Evolutionary conservation across 1,140 invertebrate genomes (phyloP), one percentile per base, ranked within the genome.

Genomic region (Onthophagus taurus): DNA sequence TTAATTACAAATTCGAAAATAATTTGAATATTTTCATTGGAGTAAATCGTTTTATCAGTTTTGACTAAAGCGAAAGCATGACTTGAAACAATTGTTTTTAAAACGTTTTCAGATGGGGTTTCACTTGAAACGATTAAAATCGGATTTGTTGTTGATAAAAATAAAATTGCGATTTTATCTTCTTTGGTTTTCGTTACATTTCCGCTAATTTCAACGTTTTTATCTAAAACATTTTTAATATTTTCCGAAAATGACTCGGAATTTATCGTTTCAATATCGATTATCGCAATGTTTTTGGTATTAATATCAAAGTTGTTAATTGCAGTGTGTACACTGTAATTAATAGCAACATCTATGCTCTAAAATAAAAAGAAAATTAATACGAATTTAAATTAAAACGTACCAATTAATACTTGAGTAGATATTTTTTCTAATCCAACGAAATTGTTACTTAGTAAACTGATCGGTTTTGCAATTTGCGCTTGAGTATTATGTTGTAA

Each of bases 321-420:
- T 14, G 44, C 39, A 12, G 61, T 34, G 12, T 60, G 55, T 2
- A 64, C 14, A 21, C 57, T 52, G n/a, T 55, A 36, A 39, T 55
- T 58, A 14, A 63, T 50, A 5, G 48, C 51, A 12, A 41, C 50
- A 46, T 61, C 59, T 14, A 63, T 58, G 31, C 52, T 55, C 53
- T 61, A 17, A 29, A 41, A 26, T 14, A 14, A 39, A 41, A 41
- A 17, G 16, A 29, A 29, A 29, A 20, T 39, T 4, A 3, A 2
- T 2, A 14, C n/a, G 17, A 36, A 18, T 2, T 11, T 7, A 7
- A 6, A 12, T 3, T 3, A 2, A 12, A 20, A 19, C 18, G 17
- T 14, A 6, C 13, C 6, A 6, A 21, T 16, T 1, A 47, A 44
- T 47, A 57, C 54, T 4, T 44, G 12, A 24, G 29, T 47, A 11